These are phyloP conservation scores for Taeniopygia guttata DNA, from an alignment of 2,797 vertebrate genomes.

Conservation along the genomic window DNA sequence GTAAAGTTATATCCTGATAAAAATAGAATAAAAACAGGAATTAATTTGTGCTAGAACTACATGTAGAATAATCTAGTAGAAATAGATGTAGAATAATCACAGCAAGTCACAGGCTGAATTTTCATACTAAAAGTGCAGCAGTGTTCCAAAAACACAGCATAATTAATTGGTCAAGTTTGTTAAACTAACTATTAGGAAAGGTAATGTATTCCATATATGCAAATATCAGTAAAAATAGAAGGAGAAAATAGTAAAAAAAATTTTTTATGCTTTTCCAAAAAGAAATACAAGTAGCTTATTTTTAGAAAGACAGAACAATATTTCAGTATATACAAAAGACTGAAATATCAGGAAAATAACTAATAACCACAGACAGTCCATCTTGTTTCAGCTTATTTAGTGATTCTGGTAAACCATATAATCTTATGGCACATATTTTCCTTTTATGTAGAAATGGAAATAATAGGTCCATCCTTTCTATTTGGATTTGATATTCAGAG, in stretches of 20 bases:
- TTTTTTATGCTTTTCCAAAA: neutral
- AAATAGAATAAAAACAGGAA: neutral
- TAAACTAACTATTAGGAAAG: neutral
- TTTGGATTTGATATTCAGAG: neutral
- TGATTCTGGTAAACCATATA: neutral
- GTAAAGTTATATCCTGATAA: neutral
- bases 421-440: neutral
- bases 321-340: neutral
- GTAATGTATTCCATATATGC: neutral
- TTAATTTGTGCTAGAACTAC: neutral
- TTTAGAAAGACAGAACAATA: neutral
- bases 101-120: neutral
- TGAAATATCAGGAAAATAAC: neutral
- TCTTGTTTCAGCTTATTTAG: neutral
- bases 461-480: neutral
- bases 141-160: neutral
- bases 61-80: neutral
- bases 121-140: neutral
- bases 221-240: neutral
- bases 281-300: neutral
- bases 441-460: neutral
- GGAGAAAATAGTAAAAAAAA: neutral
- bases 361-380: neutral
- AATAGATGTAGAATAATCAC: neutral
- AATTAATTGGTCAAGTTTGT: neutral